phyloP scores from a whole-genome alignment of 2,888 invertebrate species.

The Melieria omissa region DNA sequence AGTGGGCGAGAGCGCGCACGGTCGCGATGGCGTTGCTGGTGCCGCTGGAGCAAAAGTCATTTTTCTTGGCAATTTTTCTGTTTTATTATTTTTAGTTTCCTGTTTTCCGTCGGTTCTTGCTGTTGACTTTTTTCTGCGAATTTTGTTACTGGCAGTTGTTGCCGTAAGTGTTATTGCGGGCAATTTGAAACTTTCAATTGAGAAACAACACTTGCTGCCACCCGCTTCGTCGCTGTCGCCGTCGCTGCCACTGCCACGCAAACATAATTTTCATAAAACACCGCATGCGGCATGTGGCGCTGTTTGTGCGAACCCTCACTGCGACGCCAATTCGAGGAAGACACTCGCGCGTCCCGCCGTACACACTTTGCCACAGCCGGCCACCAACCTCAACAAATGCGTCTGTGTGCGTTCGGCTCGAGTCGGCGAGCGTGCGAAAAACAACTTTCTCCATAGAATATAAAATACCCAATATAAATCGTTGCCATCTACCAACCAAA shows the following conservation, averaged over 20 bases:
- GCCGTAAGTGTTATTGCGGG: constrained; percentile 60
- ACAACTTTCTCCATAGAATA: no score
- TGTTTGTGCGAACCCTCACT: no score
- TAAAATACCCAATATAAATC: no score
- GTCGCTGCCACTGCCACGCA: background rate
- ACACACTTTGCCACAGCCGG: no score
- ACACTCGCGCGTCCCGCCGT: no score
- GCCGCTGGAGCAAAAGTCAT: constrained; percentile 21
- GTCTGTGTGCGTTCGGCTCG: no score
- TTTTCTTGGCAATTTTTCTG: constrained; percentile 24
- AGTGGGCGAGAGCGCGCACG: background rate
- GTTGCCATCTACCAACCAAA: no score
- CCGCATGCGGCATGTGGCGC: constrained; percentile 23
- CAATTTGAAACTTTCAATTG: constrained; percentile 63
- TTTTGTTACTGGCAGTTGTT: constrained; percentile 14
- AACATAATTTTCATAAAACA: constrained; percentile 22
- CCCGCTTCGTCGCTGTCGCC: background rate
- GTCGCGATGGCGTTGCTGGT: background rate
- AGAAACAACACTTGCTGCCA: constrained; percentile 47
- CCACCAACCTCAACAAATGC: no score
- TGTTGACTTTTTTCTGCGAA: background rate
- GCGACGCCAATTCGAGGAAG: no score
- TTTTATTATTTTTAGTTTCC: constrained; percentile 22
- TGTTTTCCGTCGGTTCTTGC: constrained; percentile 8
- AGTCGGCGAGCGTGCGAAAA: no score